A percentile compares a stretch with the other conserved stretches of the same genome.
Conservation (phyloP, 2,888 invertebrate genomes). For the Allacma fusca region DNA sequence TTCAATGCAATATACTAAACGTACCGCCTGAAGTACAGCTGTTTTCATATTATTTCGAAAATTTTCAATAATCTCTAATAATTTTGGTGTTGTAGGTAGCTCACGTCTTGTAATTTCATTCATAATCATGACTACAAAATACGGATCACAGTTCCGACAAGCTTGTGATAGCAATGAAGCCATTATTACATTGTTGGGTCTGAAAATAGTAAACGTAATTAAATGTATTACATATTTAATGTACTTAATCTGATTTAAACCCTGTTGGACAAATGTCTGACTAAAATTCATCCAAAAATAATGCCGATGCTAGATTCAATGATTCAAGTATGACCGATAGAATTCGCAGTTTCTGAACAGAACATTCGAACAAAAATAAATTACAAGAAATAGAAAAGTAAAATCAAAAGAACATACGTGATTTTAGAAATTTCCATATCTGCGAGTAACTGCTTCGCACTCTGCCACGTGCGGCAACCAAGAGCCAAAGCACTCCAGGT, state of each 20-base stretch:
- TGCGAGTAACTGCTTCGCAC: slow-evolving; percentile 73
- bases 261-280: too few relatives aligned
- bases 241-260: not conserved
- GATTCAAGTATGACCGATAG: too few relatives aligned
- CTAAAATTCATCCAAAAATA: too few relatives aligned
- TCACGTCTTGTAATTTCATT: slow-evolving; percentile 71
- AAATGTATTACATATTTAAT: not conserved
- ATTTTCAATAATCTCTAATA: slow-evolving; percentile 71
- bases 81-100: slow-evolving; percentile 71
- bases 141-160: slow-evolving; percentile 70
- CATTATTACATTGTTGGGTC: slow-evolving; percentile 78
- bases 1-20: not conserved
- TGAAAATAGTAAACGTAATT: slow-evolving; percentile 64
- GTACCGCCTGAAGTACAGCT: slow-evolving; percentile 65
- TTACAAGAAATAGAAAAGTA: too few relatives aligned
- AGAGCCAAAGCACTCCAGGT: slow-evolving; percentile 88
- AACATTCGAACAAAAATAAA: too few relatives aligned
- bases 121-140: slow-evolving; percentile 75
- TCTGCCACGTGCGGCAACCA: slow-evolving; percentile 73
- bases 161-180: slow-evolving; percentile 77
- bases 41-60: slow-evolving; percentile 71
- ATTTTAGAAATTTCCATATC: slow-evolving; percentile 76
- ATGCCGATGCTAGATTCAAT: too few relatives aligned
- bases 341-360: too few relatives aligned
- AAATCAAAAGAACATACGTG: slow-evolving; percentile 71